These are phyloP conservation scores for Glaucidium brasilianum DNA, from an alignment of 2,113 vertebrate species.

Conservation along the genomic window DNA sequence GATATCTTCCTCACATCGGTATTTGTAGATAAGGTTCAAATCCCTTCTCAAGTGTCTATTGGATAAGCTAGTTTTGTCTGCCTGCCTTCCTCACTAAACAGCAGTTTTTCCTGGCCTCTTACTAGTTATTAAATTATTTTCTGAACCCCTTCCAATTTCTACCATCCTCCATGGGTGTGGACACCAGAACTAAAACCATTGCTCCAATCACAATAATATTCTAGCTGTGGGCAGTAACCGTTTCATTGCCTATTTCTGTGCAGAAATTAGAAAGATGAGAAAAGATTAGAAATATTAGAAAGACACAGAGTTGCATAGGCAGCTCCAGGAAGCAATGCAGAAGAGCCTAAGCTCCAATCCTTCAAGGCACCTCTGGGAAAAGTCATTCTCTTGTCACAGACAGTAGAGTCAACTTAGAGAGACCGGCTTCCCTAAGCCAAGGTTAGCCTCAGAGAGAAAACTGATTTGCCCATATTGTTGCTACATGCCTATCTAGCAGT, in stretches of 20 bases:
- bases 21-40: neutral
- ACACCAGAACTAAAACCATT: neutral
- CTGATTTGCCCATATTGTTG: neutral
- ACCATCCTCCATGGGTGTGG: neutral
- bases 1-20: neutral
- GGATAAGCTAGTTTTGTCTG: neutral
- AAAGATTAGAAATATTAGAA: neutral
- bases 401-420: neutral
- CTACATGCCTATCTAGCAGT: neutral
- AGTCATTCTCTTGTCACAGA: neutral
- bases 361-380: neutral
- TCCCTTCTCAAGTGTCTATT: neutral
- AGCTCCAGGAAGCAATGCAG: neutral
- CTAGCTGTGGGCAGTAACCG: neutral
- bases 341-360: neutral
- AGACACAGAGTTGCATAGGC: neutral
- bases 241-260: neutral
- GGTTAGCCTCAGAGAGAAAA: neutral
- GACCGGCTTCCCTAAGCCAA: neutral
- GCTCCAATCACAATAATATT: neutral
- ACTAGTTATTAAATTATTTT: neutral
- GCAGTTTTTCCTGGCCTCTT: neutral
- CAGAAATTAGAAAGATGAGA: neutral
- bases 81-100: neutral
- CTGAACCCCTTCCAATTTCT: neutral